Conservation (phyloP, 2,888 invertebrate species). For the Scaptomyza caliginosa region DNA sequence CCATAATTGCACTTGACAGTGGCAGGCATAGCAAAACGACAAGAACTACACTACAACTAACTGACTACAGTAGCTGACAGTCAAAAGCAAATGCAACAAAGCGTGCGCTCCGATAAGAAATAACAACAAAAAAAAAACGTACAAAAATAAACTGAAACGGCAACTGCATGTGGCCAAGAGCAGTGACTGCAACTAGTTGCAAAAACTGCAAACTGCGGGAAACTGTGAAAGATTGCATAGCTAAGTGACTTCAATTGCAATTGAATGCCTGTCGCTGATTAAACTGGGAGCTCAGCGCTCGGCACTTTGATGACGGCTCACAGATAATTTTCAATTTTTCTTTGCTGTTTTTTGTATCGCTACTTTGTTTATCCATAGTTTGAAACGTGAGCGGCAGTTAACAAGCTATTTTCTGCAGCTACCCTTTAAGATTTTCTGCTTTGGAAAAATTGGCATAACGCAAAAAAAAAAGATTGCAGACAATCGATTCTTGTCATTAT, state of each 20-base stretch:
- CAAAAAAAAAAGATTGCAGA: constrained; percentile 53
- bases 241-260: constrained; percentile 75
- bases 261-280: constrained; percentile 71
- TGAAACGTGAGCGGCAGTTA: constrained; percentile 73
- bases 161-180: constrained; percentile 26
- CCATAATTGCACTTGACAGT: constrained; percentile 78
- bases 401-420: constrained; percentile 57
- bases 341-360: constrained; percentile 8
- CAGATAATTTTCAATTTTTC: constrained; percentile 73
- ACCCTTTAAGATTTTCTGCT: constrained; percentile 61
- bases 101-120: constrained; percentile 53
- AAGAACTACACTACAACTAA: constrained; percentile 20
- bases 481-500: constrained; percentile 68
- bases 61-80: constrained; percentile 55
- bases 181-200: constrained; percentile 4
- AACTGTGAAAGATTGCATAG: constrained; percentile 77
- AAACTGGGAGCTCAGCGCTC: constrained; percentile 50
- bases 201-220: constrained; percentile 21
- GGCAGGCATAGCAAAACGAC: constrained; percentile 41
- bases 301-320: constrained; percentile 66
- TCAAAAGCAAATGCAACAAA: constrained; percentile 55
- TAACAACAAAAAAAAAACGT: constrained; percentile 1
- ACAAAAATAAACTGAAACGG: constrained; percentile 1
- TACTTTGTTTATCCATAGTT: constrained; percentile 16
- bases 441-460: constrained; percentile 62